Percentiles rank a stretch among this genome's conserved stretches.
Evolutionary conservation across 2,888 invertebrate species (phyloP).

Genomic region (Priapulus caudatus): DNA sequence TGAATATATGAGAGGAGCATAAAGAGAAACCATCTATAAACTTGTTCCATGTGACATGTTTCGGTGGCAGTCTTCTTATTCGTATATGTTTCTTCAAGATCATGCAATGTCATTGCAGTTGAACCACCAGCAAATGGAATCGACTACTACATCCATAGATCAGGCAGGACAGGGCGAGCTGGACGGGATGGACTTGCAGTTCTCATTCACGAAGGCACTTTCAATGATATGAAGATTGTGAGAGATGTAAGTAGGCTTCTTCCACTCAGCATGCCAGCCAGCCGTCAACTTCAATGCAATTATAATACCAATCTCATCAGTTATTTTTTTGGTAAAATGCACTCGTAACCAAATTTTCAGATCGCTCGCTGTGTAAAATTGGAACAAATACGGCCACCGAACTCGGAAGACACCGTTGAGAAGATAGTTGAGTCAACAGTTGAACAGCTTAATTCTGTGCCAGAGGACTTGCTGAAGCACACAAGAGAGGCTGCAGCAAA

Average conservation of each 20-base stretch:
- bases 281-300: no score
- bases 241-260: no score
- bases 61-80: no score
- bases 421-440: neutral
- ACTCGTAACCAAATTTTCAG: no score
- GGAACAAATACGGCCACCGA: neutral
- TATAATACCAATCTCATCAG: no score
- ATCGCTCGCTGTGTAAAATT: neutral
- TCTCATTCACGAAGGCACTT: conserved; percentile 11
- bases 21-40: no score
- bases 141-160: conserved; percentile 18
- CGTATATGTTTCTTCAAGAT: no score
- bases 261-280: no score
- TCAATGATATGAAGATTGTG: neutral
- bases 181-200: conserved; percentile 15
- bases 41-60: no score
- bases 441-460: neutral
- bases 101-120: no score
- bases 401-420: neutral
- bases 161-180: conserved; percentile 18
- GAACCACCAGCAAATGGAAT: conserved; percentile 15
- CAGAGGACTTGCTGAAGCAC: conserved; percentile 1
- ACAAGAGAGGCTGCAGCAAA: neutral
- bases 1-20: no score
- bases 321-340: no score